phyloP scores from a whole-genome alignment of 2,113 vertebrate species.

The Leiothrix lutea region DNA sequence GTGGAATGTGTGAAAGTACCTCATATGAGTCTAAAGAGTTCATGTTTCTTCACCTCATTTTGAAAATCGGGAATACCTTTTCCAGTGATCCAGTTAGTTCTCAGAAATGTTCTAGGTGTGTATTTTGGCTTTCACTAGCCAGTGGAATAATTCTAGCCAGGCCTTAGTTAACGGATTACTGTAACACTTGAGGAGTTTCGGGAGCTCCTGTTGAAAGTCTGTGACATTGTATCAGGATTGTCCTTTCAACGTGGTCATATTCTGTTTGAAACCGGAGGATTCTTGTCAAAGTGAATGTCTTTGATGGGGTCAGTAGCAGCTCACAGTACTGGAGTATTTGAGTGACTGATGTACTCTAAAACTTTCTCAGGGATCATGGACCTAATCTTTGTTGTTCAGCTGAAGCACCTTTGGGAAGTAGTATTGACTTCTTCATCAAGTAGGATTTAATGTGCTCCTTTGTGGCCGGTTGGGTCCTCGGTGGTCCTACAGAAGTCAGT shows the following conservation, averaged over 20 bases:
- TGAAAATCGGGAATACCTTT: not conserved
- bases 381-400: not conserved
- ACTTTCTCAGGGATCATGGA: not conserved
- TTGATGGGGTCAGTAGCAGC: not conserved
- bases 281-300: not conserved
- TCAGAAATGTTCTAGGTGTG: not conserved
- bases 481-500: not conserved
- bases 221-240: accelerated
- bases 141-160: not conserved
- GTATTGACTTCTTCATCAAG: not conserved
- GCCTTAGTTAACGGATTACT: not conserved
- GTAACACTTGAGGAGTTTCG: not conserved
- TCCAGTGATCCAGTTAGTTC: not conserved
- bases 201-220: not conserved
- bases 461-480: not conserved
- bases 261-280: not conserved
- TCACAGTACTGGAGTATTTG: not conserved
- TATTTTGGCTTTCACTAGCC: not conserved
- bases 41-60: not conserved
- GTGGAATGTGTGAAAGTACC: not conserved
- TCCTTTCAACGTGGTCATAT: not conserved
- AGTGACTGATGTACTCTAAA: not conserved
- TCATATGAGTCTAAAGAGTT: not conserved
- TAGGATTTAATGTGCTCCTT: not conserved
- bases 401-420: not conserved